Conservation (phyloP, 1,140 invertebrate species). For the Anoplolepis gracilipes region DNA sequence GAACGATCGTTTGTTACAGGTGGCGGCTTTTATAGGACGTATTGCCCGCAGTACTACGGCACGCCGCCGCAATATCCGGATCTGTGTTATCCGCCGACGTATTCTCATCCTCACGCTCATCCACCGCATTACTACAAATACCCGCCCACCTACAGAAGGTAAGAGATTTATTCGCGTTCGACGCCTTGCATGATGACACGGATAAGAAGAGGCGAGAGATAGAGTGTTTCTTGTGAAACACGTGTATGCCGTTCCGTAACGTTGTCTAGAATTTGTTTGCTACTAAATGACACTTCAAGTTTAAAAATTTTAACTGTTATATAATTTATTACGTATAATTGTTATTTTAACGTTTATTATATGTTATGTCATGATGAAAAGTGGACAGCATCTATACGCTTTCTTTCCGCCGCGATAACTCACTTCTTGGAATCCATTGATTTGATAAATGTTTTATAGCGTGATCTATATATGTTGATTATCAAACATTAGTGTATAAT, state of each 20-base stretch:
- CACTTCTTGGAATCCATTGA: background rate
- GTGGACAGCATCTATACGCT: background rate
- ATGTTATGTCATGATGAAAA: background rate
- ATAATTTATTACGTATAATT: no score
- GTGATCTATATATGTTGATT: background rate
- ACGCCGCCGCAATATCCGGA: slow-evolving; percentile 87
- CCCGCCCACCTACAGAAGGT: slow-evolving; percentile 86
- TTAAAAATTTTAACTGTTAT: background rate
- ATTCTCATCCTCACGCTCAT: slow-evolving; percentile 84
- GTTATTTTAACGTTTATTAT: background rate
- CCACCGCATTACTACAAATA: slow-evolving; percentile 90
- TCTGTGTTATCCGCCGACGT: slow-evolving; percentile 88
- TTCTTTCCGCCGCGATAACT: background rate
- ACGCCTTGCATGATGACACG: slow-evolving; percentile 30
- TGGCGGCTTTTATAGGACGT: slow-evolving; percentile 84
- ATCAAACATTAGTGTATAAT: background rate
- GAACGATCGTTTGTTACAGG: slow-evolving; percentile 72
- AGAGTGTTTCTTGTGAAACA: background rate
- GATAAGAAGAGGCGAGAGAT: background rate
- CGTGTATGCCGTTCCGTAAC: slow-evolving; percentile 1
- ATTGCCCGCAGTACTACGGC: slow-evolving; percentile 85
- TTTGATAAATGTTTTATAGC: slow-evolving; percentile 2
- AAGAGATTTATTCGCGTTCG: slow-evolving; percentile 65
- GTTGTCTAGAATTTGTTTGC: slow-evolving; percentile 13
- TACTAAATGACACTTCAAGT: background rate